phyloP scores from a whole-genome alignment of 2,113 vertebrate species.

The Microcebus murinus region DNA sequence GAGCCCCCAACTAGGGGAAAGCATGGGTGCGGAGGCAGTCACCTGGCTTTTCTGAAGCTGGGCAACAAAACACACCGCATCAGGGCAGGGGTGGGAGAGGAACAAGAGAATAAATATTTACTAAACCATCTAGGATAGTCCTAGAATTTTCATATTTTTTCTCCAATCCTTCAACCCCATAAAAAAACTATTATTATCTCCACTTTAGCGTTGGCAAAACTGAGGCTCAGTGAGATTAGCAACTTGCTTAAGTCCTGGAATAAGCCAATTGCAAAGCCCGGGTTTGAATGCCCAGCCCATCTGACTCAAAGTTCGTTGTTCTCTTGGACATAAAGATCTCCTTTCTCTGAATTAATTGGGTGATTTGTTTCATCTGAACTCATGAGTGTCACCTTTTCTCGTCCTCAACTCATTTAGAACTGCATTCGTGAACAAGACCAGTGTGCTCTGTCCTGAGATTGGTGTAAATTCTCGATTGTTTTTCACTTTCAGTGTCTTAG shows the following conservation, averaged over 20 bases:
- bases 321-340: neutral
- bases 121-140: neutral
- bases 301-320: neutral
- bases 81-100: rapidly evolving
- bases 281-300: neutral
- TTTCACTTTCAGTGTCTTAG: neutral
- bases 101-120: neutral
- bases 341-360: neutral
- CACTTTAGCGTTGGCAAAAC: neutral
- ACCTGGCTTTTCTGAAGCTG: neutral
- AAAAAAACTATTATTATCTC: neutral
- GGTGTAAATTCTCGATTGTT: neutral
- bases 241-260: neutral
- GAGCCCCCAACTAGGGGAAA: neutral
- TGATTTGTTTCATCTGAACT: neutral
- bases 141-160: neutral
- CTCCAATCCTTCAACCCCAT: neutral
- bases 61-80: neutral
- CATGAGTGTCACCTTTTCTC: neutral
- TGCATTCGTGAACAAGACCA: neutral
- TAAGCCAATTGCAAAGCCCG: neutral
- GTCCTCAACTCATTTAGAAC: neutral
- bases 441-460: neutral
- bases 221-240: neutral
- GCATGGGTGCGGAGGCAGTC: neutral